Percentiles rank a stretch among this genome's conserved stretches.
phyloP scores from a whole-genome alignment of 92 coral and sea anemone genomes.

The Meandrina meandrites region DNA sequence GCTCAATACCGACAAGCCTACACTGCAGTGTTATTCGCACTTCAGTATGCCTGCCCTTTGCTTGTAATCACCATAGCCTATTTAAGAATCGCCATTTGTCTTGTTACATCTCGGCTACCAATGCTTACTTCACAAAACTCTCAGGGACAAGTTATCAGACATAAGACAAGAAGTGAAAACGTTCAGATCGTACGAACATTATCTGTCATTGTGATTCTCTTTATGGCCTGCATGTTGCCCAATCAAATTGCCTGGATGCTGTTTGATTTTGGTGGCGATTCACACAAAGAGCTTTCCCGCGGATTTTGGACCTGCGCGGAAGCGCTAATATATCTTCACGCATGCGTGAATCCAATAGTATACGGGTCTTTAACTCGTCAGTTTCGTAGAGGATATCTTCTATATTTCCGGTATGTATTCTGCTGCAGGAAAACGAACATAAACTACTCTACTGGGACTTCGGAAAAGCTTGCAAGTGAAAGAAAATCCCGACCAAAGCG shows the following conservation, averaged over 20 bases:
- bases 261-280: constrained; percentile 81
- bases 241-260: constrained; percentile 94
- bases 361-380: constrained; percentile 84
- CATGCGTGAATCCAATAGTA: constrained; percentile 85
- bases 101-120: constrained; percentile 59
- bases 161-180: constrained; percentile 64
- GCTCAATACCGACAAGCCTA: constrained; percentile 60
- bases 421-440: constrained; percentile 47
- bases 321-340: constrained; percentile 80
- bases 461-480: constrained; percentile 11
- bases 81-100: constrained; percentile 67
- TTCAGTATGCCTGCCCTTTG: constrained; percentile 88
- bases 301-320: constrained; percentile 85
- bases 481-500: neutral
- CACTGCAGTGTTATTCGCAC: constrained; percentile 74
- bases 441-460: neutral
- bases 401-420: constrained; percentile 51
- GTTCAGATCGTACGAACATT: constrained; percentile 81
- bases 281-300: constrained; percentile 65
- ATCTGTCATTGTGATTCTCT: constrained; percentile 77
- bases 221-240: constrained; percentile 86
- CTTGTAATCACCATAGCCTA: constrained; percentile 73
- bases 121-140: constrained; percentile 68
- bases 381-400: constrained; percentile 84
- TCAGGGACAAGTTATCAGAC: constrained; percentile 68